Percentiles rank a stretch among this genome's conserved stretches.
These are phyloP conservation scores for Frankliniella intonsa DNA, from an alignment of 2,888 invertebrate genomes.

Conservation along the genomic window DNA sequence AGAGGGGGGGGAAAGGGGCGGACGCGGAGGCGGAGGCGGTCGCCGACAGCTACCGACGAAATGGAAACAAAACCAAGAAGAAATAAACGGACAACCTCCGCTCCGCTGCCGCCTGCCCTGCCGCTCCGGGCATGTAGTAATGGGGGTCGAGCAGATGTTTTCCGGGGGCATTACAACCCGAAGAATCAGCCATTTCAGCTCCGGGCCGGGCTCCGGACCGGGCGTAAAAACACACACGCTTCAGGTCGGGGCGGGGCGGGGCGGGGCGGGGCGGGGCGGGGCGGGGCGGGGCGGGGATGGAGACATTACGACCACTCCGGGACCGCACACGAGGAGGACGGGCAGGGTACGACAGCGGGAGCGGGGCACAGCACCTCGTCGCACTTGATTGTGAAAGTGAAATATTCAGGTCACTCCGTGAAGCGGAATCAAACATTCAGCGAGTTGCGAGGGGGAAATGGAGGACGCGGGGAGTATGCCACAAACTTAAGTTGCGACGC, in stretches of 20 bases:
- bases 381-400: background rate
- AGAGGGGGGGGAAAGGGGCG: background rate
- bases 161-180: background rate
- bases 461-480: too few species aligned
- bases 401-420: too few species aligned
- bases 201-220: too few species aligned
- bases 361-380: background rate
- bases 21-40: too few species aligned
- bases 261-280: background rate
- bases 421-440: too few species aligned
- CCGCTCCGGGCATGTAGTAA: too few species aligned
- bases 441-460: too few species aligned
- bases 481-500: too few species aligned
- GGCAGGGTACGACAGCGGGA: background rate
- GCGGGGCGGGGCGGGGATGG: background rate
- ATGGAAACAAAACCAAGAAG: too few species aligned
- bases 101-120: background rate
- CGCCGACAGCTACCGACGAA: too few species aligned
- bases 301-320: background rate
- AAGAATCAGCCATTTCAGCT: background rate
- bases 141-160: background rate
- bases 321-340: too few species aligned
- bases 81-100: background rate
- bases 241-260: background rate
- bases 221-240: too few species aligned